Evolutionary conservation across 2,888 invertebrate species (phyloP), one percentile per base, ranked within the genome.

Genomic region (Agrilus cyanescens): DNA sequence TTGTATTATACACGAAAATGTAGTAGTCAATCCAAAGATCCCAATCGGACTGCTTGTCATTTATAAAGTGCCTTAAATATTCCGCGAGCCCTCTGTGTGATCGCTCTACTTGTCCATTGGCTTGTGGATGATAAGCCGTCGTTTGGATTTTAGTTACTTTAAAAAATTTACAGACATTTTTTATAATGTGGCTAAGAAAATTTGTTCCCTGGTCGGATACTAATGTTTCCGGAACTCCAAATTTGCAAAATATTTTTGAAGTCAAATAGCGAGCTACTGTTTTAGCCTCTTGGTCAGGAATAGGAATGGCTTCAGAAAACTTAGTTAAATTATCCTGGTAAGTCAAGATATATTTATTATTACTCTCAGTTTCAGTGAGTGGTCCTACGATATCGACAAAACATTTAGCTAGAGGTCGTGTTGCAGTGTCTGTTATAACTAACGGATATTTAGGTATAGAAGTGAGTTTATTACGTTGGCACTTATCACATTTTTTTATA

Each of bases 361-460:
- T 13, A 30, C 30, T 46, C 38, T 31, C 56, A 58, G 1, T 37
- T 43, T 8, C 13, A 4, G 12, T 4, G 13, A 37, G 29, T 4
- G 37, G 37, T 18, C 37, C 37, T 25, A 37, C 25, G 18, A 37
- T 37, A 18, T 18, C 18, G 3, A 18, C 5, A 18, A n/a, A n/a
- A n/a, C n/a, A n/a, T n/a, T n/a, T n/a, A n/a, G n/a, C n/a, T n/a
- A n/a, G n/a, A n/a, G n/a, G 54, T 43, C 50, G 46, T 25, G 47
- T 42, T 1, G 52, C 46, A 1, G 58, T 59, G 10, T 57, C 53
- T n/a, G 57, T 60, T 12, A 58, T 55, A 49, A 57, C 52, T 55
- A 62, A 55, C 1, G 62, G 60, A 15, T 49, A 39, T 49, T 49
- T 54, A 37, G 44, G 44, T 38, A 49, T 46, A 4, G 46, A 14